These are phyloP conservation scores for Meliscaeva auricollis DNA, from an alignment of 2,888 invertebrate genomes.

Conservation along the genomic window DNA sequence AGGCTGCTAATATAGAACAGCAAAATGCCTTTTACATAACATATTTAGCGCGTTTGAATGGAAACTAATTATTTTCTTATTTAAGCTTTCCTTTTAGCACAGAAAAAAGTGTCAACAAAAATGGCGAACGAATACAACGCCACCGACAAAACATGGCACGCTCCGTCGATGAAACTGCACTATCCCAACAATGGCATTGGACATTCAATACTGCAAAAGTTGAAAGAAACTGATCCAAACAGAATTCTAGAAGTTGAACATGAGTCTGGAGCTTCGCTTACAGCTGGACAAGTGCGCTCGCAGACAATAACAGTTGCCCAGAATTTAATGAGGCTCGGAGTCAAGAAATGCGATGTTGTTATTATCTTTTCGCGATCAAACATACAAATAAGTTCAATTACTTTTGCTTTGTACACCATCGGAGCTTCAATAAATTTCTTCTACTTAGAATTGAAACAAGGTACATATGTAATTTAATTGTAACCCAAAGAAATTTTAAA, in stretches of 20 bases:
- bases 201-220: not conserved
- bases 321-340: constrained; percentile 54
- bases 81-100: too few relatives aligned
- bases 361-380: constrained; percentile 71
- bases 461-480: too few relatives aligned
- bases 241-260: constrained; percentile 67
- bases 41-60: too few relatives aligned
- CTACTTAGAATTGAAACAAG: constrained; percentile 69
- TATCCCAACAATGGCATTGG: not conserved
- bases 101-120: too few relatives aligned
- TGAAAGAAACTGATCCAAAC: not conserved
- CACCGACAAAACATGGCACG: constrained; percentile 9
- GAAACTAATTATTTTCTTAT: too few relatives aligned
- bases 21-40: too few relatives aligned
- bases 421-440: constrained; percentile 75
- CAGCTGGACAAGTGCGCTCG: constrained; percentile 45
- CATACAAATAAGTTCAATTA: constrained; percentile 56
- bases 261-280: constrained; percentile 39
- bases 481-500: too few relatives aligned
- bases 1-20: too few relatives aligned
- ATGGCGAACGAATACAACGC: constrained; percentile 12
- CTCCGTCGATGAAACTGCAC: too few relatives aligned
- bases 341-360: constrained; percentile 68
- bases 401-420: constrained; percentile 70
- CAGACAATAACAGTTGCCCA: constrained; percentile 56